Conservation (phyloP, 2,888 invertebrate genomes). For the Xestoiulus laeticollis region DNA sequence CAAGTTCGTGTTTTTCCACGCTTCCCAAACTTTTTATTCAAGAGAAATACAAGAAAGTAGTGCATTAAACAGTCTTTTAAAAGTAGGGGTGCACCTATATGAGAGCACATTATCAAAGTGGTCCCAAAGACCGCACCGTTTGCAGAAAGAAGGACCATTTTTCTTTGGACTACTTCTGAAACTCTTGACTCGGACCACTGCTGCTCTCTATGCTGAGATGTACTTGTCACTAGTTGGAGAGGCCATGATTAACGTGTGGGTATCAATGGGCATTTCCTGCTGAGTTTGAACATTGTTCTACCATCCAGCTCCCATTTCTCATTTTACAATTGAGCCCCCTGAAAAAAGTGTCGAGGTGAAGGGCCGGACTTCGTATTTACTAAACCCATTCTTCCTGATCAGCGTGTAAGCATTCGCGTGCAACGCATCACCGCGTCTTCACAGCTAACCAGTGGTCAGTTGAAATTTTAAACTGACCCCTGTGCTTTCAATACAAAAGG, state of each 20-base stretch:
- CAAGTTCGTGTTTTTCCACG: neutral
- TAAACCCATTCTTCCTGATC: slow-evolving; percentile 16
- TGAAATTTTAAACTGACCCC: slow-evolving; percentile 28
- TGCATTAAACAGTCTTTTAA: slow-evolving; percentile 42
- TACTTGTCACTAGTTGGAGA: neutral
- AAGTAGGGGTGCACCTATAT: slow-evolving; percentile 36
- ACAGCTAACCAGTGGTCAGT: slow-evolving; percentile 11
- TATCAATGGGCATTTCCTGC: slow-evolving; percentile 34
- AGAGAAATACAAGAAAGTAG: slow-evolving; percentile 32
- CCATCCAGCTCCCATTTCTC: slow-evolving; percentile 15
- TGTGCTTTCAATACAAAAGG: neutral
- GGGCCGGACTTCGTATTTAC: neutral
- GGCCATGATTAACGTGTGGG: slow-evolving; percentile 37
- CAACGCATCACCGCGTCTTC: slow-evolving; percentile 44
- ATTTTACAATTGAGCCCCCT: slow-evolving; percentile 40
- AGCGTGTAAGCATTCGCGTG: slow-evolving; percentile 40
- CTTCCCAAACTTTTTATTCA: neutral
- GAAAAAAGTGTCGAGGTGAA: slow-evolving; percentile 29
- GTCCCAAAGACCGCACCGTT: neutral
- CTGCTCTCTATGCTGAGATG: neutral
- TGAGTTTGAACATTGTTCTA: neutral
- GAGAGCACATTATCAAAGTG: neutral
- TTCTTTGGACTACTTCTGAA: neutral
- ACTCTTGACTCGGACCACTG: slow-evolving; percentile 36
- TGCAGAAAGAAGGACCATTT: neutral